Conservation (phyloP, 2,888 invertebrate species). For the Tenthredo amoena region DNA sequence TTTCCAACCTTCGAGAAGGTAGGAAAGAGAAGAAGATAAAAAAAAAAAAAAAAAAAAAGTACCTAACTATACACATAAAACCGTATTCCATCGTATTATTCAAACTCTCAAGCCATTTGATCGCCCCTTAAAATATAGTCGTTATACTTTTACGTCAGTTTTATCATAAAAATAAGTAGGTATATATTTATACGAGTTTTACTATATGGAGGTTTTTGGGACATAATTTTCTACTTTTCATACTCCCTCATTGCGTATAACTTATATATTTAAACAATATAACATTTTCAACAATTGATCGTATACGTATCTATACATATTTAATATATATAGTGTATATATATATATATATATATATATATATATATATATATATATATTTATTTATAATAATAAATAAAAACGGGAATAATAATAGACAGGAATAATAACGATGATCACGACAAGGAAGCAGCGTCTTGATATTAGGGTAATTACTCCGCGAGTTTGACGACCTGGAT, state of each 20-base stretch:
- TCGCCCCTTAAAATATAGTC: slow-evolving; percentile 20
- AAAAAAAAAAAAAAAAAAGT: not conserved
- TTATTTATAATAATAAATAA: not conserved
- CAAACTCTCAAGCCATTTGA: slow-evolving; percentile 23
- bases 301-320: not conserved
- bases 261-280: slow-evolving; percentile 7
- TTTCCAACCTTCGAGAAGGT: not conserved
- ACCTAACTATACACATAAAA: not conserved
- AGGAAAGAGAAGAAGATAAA: not conserved
- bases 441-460: slow-evolving; percentile 1
- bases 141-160: slow-evolving; percentile 24
- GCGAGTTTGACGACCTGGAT: not conserved
- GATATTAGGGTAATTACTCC: not conserved
- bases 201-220: not conserved
- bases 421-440: not conserved
- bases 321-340: not conserved
- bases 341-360: not conserved
- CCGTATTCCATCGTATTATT: slow-evolving; percentile 20
- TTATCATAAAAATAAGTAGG: slow-evolving; percentile 10
- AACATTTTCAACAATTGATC: slow-evolving; percentile 1
- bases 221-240: not conserved
- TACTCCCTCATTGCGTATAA: not conserved
- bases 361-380: not conserved
- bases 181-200: not conserved
- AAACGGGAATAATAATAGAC: not conserved